phyloP scores from a whole-genome alignment of 2,888 invertebrate genomes.

The Sinodicranocentrus sp. region DNA sequence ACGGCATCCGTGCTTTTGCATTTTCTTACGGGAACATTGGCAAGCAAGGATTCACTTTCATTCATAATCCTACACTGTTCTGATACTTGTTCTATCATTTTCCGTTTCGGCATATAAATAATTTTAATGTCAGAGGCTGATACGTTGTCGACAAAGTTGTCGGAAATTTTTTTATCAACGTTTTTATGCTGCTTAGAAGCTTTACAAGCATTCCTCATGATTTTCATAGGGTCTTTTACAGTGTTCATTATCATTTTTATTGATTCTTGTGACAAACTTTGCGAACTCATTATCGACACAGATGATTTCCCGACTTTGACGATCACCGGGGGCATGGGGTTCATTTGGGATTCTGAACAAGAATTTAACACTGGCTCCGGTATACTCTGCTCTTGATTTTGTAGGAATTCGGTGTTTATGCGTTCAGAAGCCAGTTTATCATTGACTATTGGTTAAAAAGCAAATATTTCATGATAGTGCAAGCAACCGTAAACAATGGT shows the following conservation, averaged over 20 bases:
- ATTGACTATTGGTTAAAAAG: neutral
- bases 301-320: conserved; percentile 59
- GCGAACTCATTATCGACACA: conserved; percentile 49
- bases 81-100: conserved; percentile 30
- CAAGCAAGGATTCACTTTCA: conserved; percentile 16
- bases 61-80: conserved; percentile 35
- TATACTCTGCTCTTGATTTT: neutral
- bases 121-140: conserved; percentile 62
- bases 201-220: neutral
- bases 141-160: conserved; percentile 1
- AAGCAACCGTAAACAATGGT: neutral
- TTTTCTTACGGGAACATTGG: conserved; percentile 40
- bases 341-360: neutral
- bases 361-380: neutral
- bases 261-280: conserved; percentile 33
- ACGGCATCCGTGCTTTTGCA: conserved; percentile 63
- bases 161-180: neutral
- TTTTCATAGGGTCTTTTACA: conserved; percentile 37
- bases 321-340: conserved; percentile 33
- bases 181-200: neutral
- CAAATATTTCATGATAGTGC: too few species aligned
- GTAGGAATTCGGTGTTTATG: neutral
- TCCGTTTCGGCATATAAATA: conserved; percentile 55
- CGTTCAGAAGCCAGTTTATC: neutral
- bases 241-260: conserved; percentile 43